Conservation (phyloP, 2,113 vertebrate species). For the Protobothrops flavoviridis region DNA sequence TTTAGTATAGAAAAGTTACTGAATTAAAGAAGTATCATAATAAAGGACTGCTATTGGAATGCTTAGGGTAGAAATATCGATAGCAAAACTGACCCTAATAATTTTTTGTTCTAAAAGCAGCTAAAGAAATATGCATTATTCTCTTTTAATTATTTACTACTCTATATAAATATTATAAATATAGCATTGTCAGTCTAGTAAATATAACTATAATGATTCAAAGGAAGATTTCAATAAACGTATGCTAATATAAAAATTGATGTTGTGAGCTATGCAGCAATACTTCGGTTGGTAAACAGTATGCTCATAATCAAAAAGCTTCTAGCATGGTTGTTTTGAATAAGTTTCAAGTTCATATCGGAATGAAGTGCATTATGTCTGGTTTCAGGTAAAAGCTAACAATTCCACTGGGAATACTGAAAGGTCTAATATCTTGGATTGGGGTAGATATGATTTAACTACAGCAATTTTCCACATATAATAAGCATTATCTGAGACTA, state of each 20-base stretch:
- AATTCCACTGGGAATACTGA: neutral
- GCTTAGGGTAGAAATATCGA: neutral
- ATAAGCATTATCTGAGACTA: neutral
- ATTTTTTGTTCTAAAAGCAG: neutral
- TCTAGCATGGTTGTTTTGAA: neutral
- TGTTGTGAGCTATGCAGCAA: neutral
- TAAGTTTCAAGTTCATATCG: neutral
- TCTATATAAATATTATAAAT: neutral
- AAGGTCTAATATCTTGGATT: neutral
- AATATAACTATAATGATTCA: neutral
- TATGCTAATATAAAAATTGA: neutral
- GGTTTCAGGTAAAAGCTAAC: neutral
- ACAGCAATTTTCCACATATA: neutral
- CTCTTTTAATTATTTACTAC: neutral
- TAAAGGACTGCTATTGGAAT: neutral
- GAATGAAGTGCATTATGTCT: neutral
- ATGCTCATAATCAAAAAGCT: neutral
- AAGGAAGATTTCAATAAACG: conserved; percentile 3
- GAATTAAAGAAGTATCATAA: neutral
- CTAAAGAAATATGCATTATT: neutral
- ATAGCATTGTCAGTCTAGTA: neutral
- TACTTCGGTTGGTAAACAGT: neutral
- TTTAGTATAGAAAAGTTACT: neutral
- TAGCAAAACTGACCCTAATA: neutral
- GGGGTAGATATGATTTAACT: neutral